A percentile compares a stretch with the other conserved stretches of the same genome.
phyloP scores from a whole-genome alignment of 2,113 vertebrate genomes.

The Zapus hudsonius region DNA sequence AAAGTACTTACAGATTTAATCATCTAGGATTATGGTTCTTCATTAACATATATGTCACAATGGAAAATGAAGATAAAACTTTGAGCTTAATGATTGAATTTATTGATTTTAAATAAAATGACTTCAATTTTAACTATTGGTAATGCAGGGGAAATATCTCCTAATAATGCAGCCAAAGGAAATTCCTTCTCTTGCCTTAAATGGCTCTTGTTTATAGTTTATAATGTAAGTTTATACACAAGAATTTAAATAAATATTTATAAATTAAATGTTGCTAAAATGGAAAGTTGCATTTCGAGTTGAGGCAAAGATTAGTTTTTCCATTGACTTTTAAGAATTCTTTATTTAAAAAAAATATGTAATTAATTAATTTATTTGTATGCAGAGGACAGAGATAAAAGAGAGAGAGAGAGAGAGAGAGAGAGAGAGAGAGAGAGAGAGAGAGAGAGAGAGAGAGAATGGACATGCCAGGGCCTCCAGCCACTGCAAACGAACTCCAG shows the following conservation, averaged over 20 bases:
- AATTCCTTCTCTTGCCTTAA: not conserved
- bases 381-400: too few species aligned
- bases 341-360: too few species aligned
- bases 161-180: not conserved
- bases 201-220: not conserved
- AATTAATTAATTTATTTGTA: too few species aligned
- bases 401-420: too few species aligned
- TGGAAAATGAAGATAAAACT: not conserved
- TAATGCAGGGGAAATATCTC: constrained; percentile 24
- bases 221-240: not conserved
- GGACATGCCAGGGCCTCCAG: too few species aligned
- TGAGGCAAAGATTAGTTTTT: constrained; percentile 22
- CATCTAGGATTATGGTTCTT: not conserved
- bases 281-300: constrained; percentile 18
- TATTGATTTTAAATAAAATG: constrained; percentile 44
- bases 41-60: not conserved
- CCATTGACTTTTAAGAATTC: too few species aligned
- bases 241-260: constrained; percentile 28
- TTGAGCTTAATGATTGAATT: constrained; percentile 14
- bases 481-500: too few species aligned
- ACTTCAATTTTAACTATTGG: constrained; percentile 12
- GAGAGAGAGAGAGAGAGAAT: too few species aligned
- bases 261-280: constrained; percentile 8
- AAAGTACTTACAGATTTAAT: not conserved
- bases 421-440: too few species aligned